Base-by-base conservation (phyloP, 1,140 invertebrate species). In the Halyomorpha halys region DNA sequence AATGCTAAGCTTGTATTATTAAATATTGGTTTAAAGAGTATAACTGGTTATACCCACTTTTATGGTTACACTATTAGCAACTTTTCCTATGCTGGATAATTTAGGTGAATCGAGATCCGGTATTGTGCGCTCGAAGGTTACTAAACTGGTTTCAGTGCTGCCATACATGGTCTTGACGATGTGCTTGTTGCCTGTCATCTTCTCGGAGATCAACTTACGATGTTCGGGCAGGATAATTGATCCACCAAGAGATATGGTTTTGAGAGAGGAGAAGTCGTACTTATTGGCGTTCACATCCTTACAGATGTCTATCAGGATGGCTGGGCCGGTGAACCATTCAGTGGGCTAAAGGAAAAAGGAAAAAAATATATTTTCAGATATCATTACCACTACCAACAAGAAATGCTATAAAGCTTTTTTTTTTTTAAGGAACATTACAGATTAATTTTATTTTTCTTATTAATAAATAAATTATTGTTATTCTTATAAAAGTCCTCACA, bases 211-310 rank as follows among this genome's bases (percentile, higher is more conserved):
- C 39, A 44, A 16, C 25, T 39, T 62, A 14, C 25, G 44, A 13
- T 47, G 39, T 21, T 62, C 39, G 2, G 25, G 13, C 3, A 62
- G 16, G 14, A 62, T 21, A 14, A 62, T 14, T 2, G 61, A 21
- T 5, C 61, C 61, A 8, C 61, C 61, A 11, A 39, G 18, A 8
- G 16, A 25, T 3, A 62, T 3, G 2, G 16, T 14, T 16, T 45
- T 16, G 14, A 62, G 18, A 11, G 27, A 44, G 2, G 61, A 62
- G 13, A 62, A 47, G 25, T 62, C 61, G n/a, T 62, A 62, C 15
- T 62, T 39, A 9, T 49, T 11, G 2, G 49, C 6, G 16, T 45
- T 18, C 23, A 8, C 13, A 8, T 27, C 23, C 16, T 62, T 21
- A 15, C 18, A 21, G 11, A 62, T 47, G 13, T 62, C 61, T n/a